Conservation (phyloP, 1,140 invertebrate genomes). For the Daktulosphaira vitifoliae region DNA sequence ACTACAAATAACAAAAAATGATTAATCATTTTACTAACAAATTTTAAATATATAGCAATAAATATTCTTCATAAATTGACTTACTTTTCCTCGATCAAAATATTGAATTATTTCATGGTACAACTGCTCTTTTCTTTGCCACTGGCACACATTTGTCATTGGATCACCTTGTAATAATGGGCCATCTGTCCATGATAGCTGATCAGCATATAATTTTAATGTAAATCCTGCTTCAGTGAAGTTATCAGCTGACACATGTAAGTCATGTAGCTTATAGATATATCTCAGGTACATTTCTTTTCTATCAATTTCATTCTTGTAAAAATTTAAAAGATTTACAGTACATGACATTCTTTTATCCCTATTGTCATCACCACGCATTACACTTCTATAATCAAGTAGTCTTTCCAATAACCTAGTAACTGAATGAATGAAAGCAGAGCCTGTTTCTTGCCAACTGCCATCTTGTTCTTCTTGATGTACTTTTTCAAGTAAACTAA, state of each 20-base stretch:
- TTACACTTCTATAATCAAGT: conserved; percentile 84
- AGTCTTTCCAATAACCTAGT: conserved; percentile 78
- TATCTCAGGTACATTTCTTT: conserved; percentile 95
- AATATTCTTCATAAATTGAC: background rate
- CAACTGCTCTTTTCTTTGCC: conserved; percentile 86
- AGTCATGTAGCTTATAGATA: conserved; percentile 90
- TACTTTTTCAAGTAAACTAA: conserved; percentile 75
- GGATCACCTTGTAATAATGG: conserved; percentile 52
- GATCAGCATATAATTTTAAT: conserved; percentile 84
- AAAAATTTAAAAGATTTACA: conserved; percentile 94
- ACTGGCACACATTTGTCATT: conserved; percentile 63
- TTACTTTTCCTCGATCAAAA: conserved; percentile 87
- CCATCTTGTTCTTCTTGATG: conserved; percentile 63
- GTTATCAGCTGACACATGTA: conserved; percentile 89
- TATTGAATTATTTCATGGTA: conserved; percentile 88
- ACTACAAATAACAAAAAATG: conserved; percentile 46
- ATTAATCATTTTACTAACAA: background rate
- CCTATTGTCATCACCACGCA: conserved; percentile 82
- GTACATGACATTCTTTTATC: conserved; percentile 95
- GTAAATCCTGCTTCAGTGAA: conserved; percentile 94
- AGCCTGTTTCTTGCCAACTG: conserved; percentile 80
- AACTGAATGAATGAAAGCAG: conserved; percentile 83
- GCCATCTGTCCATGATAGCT: conserved; percentile 72
- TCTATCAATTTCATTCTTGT: conserved; percentile 90
- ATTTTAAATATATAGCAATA: background rate